phyloP scores from a whole-genome alignment of 2,797 vertebrate species.

The Phataginus tricuspis region DNA sequence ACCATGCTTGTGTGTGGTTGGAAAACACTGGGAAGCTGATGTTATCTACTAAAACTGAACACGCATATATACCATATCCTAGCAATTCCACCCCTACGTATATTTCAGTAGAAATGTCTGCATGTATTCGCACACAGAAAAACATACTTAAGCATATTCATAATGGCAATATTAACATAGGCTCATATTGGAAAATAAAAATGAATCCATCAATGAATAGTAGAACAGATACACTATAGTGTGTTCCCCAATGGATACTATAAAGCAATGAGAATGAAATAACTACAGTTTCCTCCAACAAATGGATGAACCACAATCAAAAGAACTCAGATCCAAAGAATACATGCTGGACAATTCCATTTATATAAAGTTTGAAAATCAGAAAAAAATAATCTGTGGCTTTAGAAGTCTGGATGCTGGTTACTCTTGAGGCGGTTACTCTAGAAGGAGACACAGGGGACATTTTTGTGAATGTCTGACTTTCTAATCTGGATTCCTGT shows the following conservation, averaged over 20 bases:
- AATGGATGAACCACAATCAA: not conserved
- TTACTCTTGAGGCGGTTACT: not conserved
- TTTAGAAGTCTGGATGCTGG: not conserved
- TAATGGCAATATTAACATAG: not conserved
- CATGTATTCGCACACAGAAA: not conserved
- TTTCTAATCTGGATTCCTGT: not conserved
- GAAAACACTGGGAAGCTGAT: not conserved
- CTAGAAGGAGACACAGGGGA: not conserved
- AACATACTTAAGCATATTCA: not conserved
- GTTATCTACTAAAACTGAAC: not conserved
- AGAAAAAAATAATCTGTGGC: not conserved
- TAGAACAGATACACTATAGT: not conserved
- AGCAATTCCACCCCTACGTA: not conserved
- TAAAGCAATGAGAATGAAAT: not conserved
- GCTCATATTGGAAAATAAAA: not conserved
- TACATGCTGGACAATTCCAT: not conserved
- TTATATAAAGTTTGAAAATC: not conserved
- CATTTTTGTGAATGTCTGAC: too few relatives aligned
- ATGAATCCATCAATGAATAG: not conserved
- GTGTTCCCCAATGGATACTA: not conserved
- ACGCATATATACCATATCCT: too few relatives aligned
- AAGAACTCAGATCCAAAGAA: not conserved
- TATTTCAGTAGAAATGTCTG: not conserved
- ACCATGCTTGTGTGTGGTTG: fast-evolving
- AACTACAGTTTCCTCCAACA: not conserved